phyloP scores from a whole-genome alignment of 2,888 invertebrate species.

The Exocentrus adspersus region DNA sequence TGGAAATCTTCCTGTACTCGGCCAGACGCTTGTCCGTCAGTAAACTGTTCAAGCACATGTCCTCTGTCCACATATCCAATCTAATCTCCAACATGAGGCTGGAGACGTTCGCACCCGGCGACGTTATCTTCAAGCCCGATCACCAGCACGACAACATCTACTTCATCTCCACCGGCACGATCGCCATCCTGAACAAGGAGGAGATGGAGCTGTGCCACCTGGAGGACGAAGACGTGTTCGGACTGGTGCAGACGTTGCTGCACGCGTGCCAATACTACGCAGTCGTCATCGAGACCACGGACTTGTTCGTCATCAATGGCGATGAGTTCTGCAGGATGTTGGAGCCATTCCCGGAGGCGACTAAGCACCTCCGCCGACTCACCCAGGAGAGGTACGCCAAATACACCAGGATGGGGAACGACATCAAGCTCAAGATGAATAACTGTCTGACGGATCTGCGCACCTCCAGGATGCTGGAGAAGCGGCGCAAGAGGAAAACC shows the following conservation, averaged over 20 bases:
- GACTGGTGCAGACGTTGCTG: constrained; percentile 40
- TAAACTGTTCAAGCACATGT: constrained; percentile 55
- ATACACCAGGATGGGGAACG: background rate
- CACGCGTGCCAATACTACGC: background rate
- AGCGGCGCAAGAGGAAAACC: background rate
- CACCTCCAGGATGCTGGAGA: background rate
- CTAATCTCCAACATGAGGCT: constrained; percentile 26
- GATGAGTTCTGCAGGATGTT: background rate
- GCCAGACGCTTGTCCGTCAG: constrained; percentile 62
- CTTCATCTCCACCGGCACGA: constrained; percentile 66
- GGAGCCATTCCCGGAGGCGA: background rate
- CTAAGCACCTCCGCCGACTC: background rate
- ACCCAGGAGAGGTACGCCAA: background rate
- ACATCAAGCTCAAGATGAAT: background rate
- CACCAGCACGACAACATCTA: constrained; percentile 63
- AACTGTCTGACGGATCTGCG: background rate
- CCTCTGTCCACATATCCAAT: constrained; percentile 46
- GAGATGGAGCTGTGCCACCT: constrained; percentile 66
- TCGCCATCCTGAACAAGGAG: constrained; percentile 61
- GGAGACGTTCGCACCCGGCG: constrained; percentile 41
- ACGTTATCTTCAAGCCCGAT: constrained; percentile 62
- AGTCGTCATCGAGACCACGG: constrained; percentile 57
- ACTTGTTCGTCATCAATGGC: constrained; percentile 45
- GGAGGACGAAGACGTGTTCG: constrained; percentile 67
- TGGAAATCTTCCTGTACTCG: constrained; percentile 63